Base-by-base conservation (phyloP, 2,888 invertebrate species). In the Busseola fusca region DNA sequence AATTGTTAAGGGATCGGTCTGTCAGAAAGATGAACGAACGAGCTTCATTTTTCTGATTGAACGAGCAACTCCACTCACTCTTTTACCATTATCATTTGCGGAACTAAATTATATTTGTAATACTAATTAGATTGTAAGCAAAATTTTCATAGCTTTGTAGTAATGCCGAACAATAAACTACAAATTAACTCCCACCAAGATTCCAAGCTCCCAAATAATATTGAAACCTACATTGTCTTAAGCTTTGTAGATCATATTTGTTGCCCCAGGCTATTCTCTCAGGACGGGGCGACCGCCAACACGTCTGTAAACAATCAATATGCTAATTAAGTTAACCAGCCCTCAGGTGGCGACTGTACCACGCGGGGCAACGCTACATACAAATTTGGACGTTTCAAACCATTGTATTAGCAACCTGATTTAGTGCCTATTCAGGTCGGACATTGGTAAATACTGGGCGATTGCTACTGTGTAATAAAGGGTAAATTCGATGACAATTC, bases 301-400 rank as follows among this genome's bases (percentile, higher is more conserved):
- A 89, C 89, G 88, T 88, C 87, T 87, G 91, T 88, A 92, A 92
- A 93, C 93, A 93, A 92, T 93, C 91, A 93, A 90, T 91, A 93
- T 93, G 93, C 87, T 90, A 93, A 93, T 93, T 87, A 80, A 85
- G 88, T 90, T 91, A 90, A 75, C 75, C 86, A 80, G 81, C 84
- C 87, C 89, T 87, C 88, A 90, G 90, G 89, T 90, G 88, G 80
- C 83, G 64, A 70, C 68, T 72, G 80, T 70, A 74, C 79, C 77
- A 83, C 50, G 45, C 64, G 54, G 37, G 40, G 63, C 72, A 40
- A 66, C 72, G 73, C 68, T 84, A 86, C 86, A 84, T 84, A 85
- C 86, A 81, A 84, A 84, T 82, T 84, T 81, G 75, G 73, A 58
- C 79, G 59, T 62, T 75, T 74, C 75, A 69, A 78, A 81, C 78